Conservation (phyloP, 2,888 invertebrate genomes). For the Orthonevra nobilis region DNA sequence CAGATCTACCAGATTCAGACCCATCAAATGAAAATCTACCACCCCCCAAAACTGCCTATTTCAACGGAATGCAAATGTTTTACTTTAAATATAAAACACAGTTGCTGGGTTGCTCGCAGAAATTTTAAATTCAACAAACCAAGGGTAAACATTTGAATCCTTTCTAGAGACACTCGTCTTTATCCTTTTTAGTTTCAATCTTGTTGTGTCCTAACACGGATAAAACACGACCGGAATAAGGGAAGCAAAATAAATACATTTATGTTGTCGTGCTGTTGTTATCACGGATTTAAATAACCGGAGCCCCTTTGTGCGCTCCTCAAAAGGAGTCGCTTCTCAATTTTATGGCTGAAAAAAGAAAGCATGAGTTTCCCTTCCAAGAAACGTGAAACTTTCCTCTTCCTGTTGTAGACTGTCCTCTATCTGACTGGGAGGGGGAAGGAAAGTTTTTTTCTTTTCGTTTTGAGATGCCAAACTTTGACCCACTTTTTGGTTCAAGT, state of each 20-base stretch:
- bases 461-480: constrained; percentile 19
- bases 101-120: background rate
- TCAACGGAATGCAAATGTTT: too few species aligned
- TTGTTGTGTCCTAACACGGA: background rate
- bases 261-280: constrained; percentile 18
- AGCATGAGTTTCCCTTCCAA: too few species aligned
- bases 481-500: constrained; percentile 20
- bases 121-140: constrained; percentile 13
- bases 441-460: background rate
- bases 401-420: constrained; percentile 18
- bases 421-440: background rate
- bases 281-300: background rate
- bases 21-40: constrained; percentile 23
- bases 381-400: constrained; percentile 14
- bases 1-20: constrained; percentile 17
- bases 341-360: background rate
- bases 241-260: constrained; percentile 30
- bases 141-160: constrained; percentile 28
- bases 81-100: too few species aligned
- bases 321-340: background rate
- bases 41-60: too few species aligned
- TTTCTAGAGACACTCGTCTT: background rate
- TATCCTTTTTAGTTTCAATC: background rate
- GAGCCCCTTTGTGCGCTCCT: background rate
- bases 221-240: too few species aligned